Base-by-base conservation (phyloP, 2,113 vertebrate genomes). In the Microcebus tavaratra region DNA sequence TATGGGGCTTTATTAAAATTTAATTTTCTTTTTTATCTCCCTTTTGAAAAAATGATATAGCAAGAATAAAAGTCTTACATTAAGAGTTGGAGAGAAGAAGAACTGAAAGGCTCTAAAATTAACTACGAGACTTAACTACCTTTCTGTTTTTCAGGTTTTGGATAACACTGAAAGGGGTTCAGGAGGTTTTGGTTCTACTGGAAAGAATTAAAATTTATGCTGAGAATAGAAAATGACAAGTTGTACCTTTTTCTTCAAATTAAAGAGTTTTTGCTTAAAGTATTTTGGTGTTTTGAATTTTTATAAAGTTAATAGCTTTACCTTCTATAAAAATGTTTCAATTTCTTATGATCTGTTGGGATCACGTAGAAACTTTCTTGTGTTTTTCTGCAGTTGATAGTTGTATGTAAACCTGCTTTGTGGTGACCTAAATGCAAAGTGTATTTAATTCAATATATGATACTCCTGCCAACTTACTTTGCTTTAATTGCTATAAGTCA, bases 131-230 rank as follows among this genome's bases (percentile, higher is more conserved):
- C 6, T 61, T 27, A 9, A 9, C 20, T 17, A 15, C 31, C 20
- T 84, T 95, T 65, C 34, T 97, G 91, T 70, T 98, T 92, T 98
- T 94, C 97, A 99, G 99, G 89, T 68, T 78, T 97, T 99, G 34
- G 99, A 99, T 97, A 98, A 99, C 78, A 99, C 99, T 0, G 98
- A 99, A 85, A 99, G 99, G 80, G 99, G 99, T 0, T 96, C 98
- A 70, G 99, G 98, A 96, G 99, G 99, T n/a, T 99, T 99, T 97
- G 99, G 99, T 93, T 99, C 99, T n/a, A 99, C 99, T 76, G 99
- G 99, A 88, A 97, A 98, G 39, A 99, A 99, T 97, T 99, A 97
- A 99, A 97, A 57, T 73, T 68, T 80, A 39, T 39, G 36, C 42
- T 57, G 81, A 94, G 80, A 94, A 67, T 36, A 84, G 63, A 59